These are phyloP conservation scores for Anthophora plumipes DNA, from an alignment of 2,888 invertebrate genomes.

Conservation along the genomic window DNA sequence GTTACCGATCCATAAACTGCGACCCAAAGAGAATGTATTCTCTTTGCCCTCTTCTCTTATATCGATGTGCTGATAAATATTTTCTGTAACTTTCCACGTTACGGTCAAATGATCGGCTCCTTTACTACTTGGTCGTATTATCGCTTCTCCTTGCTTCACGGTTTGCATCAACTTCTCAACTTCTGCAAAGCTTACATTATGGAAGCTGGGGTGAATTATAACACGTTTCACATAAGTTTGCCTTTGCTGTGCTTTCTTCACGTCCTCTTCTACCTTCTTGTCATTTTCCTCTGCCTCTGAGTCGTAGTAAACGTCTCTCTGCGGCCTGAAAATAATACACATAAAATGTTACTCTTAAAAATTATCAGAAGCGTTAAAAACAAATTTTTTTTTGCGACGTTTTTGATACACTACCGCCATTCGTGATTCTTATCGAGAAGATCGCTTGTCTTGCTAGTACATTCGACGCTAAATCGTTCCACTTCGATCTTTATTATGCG, in stretches of 20 bases:
- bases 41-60: constrained; percentile 98
- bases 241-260: constrained; percentile 92
- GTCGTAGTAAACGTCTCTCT: constrained; percentile 96
- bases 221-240: constrained; percentile 97
- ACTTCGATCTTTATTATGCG: constrained; percentile 98
- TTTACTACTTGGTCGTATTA: constrained; percentile 98
- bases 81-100: constrained; percentile 99
- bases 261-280: constrained; percentile 90
- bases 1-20: constrained; percentile 93
- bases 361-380: neutral
- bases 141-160: constrained; percentile 98
- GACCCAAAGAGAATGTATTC: constrained; percentile 97
- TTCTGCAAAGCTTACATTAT: constrained; percentile 97
- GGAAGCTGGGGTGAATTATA: constrained; percentile 98
- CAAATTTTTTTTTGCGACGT: neutral
- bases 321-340: constrained; percentile 87
- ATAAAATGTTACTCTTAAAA: constrained; percentile 6
- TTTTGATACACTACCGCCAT: constrained; percentile 88
- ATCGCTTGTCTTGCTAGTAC: constrained; percentile 97
- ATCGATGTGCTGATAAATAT: constrained; percentile 98
- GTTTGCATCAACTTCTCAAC: constrained; percentile 95
- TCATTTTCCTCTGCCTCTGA: constrained; percentile 93
- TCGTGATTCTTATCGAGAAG: constrained; percentile 95
- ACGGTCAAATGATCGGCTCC: constrained; percentile 98
- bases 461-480: constrained; percentile 96